Conservation (phyloP, 2,888 invertebrate genomes). For the Strigamia crassipes region DNA sequence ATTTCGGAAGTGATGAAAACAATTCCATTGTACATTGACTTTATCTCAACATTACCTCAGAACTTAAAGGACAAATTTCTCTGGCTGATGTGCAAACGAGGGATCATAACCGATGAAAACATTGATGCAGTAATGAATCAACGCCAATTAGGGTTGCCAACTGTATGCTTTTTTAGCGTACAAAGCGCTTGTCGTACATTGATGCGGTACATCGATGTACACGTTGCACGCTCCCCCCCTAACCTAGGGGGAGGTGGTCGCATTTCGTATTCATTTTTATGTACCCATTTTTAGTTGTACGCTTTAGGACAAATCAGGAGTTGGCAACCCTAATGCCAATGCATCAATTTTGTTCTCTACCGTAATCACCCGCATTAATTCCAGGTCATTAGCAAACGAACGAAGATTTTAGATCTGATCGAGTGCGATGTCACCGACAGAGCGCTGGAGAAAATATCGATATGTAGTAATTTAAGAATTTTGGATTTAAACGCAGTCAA, state of each 20-base stretch:
- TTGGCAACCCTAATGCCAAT: too few relatives aligned
- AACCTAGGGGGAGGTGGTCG: too few relatives aligned
- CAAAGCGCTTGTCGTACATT: too few relatives aligned
- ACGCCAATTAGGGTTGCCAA: too few relatives aligned
- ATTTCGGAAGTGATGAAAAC: constrained; percentile 29
- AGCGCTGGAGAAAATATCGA: background rate
- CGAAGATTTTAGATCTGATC: background rate
- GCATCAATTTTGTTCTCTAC: background rate
- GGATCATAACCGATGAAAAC: constrained; percentile 43
- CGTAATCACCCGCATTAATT: background rate
- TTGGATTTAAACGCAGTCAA: constrained; percentile 41
- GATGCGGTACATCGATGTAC: too few relatives aligned
- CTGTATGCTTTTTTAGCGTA: too few relatives aligned
- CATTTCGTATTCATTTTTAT: too few relatives aligned
- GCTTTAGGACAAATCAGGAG: too few relatives aligned
- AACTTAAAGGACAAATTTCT: constrained; percentile 46
- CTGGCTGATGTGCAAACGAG: constrained; percentile 39
- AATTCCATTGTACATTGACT: background rate
- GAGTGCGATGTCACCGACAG: constrained; percentile 45
- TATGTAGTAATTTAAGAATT: constrained; percentile 9
- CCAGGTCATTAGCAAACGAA: constrained; percentile 21
- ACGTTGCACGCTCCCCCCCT: too few relatives aligned
- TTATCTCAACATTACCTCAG: constrained; percentile 30
- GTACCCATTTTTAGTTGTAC: too few relatives aligned
- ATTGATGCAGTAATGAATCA: constrained; percentile 33